phyloP scores from a whole-genome alignment of 2,797 vertebrate genomes.

The Coccyzus lansbergi region DNA sequence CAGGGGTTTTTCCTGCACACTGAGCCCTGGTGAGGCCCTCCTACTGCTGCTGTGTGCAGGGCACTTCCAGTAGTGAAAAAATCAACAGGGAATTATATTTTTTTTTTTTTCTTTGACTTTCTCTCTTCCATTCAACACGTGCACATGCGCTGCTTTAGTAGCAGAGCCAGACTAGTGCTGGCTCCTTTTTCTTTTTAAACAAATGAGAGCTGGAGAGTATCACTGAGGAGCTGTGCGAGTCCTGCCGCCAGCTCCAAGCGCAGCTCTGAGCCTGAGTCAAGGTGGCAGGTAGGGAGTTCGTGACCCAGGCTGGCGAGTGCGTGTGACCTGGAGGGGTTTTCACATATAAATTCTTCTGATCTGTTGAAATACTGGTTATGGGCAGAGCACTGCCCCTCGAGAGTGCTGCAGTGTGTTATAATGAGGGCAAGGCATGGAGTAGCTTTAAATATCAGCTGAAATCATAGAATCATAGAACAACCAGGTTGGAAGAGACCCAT shows the following conservation, averaged over 20 bases:
- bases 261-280: background rate
- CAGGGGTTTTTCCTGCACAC: too few species aligned
- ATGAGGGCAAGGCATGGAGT: rapidly evolving
- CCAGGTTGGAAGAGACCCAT: too few species aligned
- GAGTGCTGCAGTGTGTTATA: rapidly evolving
- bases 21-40: background rate
- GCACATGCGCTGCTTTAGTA: rapidly evolving
- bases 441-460: background rate
- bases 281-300: rapidly evolving
- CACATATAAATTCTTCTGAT: rapidly evolving
- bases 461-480: too few species aligned
- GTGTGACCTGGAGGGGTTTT: background rate
- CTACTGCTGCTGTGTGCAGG: background rate
- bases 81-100: background rate
- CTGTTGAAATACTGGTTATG: rapidly evolving
- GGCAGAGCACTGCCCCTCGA: rapidly evolving
- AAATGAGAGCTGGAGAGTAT: background rate
- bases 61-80: background rate
- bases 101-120: too few species aligned
- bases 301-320: background rate
- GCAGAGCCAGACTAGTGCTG: background rate
- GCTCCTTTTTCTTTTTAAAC: background rate
- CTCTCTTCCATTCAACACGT: background rate
- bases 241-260: rapidly evolving
- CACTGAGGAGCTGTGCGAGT: rapidly evolving